Evolutionary conservation across 2,797 vertebrate species (phyloP).

Genomic region (Anguilla marmorata): DNA sequence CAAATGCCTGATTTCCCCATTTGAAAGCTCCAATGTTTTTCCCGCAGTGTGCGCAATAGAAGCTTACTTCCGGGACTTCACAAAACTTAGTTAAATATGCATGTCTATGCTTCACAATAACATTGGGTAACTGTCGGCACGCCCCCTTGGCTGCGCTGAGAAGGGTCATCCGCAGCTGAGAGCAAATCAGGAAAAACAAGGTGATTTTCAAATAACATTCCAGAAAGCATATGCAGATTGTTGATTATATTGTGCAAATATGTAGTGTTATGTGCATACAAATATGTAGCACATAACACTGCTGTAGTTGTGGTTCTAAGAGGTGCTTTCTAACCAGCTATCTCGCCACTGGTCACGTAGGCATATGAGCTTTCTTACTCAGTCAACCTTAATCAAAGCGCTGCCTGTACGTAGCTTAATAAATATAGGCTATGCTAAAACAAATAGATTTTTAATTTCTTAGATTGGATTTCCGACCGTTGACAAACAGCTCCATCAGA

Average conservation of each 20-base stretch:
- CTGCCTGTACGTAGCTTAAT: background rate
- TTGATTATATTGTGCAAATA: background rate
- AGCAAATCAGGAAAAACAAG: slow-evolving; percentile 29
- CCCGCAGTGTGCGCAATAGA: too few species aligned
- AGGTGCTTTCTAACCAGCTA: background rate
- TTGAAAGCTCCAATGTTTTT: too few species aligned
- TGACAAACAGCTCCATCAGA: background rate
- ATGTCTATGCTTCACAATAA: background rate
- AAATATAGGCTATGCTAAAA: background rate
- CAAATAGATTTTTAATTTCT: background rate
- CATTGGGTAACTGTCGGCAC: background rate
- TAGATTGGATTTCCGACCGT: slow-evolving; percentile 8
- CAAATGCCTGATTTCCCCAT: too few species aligned
- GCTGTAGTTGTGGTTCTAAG: background rate
- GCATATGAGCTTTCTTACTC: background rate
- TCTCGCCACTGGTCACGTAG: background rate
- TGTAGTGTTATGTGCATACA: background rate
- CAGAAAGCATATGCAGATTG: background rate
- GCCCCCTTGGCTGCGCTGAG: slow-evolving; percentile 16
- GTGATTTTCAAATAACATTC: slow-evolving; percentile 4
- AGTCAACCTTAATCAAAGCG: background rate
- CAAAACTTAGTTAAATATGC: too few species aligned
- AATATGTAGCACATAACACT: background rate
- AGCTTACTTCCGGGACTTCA: too few species aligned
- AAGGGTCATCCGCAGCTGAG: background rate